A percentile compares a stretch with the other conserved stretches of the same genome.
These are phyloP conservation scores for Leptinotarsa tumamoca DNA, from an alignment of 2,888 invertebrate genomes.

Conservation along the genomic window DNA sequence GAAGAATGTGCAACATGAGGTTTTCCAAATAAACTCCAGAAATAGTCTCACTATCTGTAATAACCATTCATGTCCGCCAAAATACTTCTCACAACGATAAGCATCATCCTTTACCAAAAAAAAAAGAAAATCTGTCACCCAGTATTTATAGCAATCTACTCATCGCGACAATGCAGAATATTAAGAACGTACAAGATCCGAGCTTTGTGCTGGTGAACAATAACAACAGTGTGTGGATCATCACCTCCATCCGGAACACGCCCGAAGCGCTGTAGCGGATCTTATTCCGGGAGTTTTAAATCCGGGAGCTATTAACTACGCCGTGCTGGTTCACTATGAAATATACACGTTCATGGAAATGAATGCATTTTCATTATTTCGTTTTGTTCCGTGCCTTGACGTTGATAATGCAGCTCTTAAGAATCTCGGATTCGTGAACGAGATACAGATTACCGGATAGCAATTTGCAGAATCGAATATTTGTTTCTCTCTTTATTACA, in stretches of 20 bases:
- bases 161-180: slow-evolving; percentile 47
- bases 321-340: slow-evolving; percentile 55
- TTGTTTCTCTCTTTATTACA: not conserved
- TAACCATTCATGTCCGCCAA: too few species aligned
- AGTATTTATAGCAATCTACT: slow-evolving; percentile 46
- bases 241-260: slow-evolving; percentile 57
- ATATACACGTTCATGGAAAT: slow-evolving; percentile 59
- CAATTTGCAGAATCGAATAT: slow-evolving; percentile 25
- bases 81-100: too few species aligned
- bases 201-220: slow-evolving; percentile 47
- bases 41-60: too few species aligned
- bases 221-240: slow-evolving; percentile 55
- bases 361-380: slow-evolving; percentile 63
- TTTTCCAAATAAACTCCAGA: too few species aligned
- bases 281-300: slow-evolving; percentile 54
- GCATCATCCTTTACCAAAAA: too few species aligned
- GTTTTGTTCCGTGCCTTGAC: slow-evolving; percentile 55
- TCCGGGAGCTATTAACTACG: slow-evolving; percentile 57
- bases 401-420: slow-evolving; percentile 54
- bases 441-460: slow-evolving; percentile 25
- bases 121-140: slow-evolving; percentile 25
- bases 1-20: too few species aligned
- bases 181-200: slow-evolving; percentile 46
- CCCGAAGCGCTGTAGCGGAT: slow-evolving; percentile 58
- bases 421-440: slow-evolving; percentile 41